Percentiles rank a stretch among this genome's conserved stretches.
phyloP scores from a whole-genome alignment of 2,888 invertebrate species.

The Autographa pulchrina region DNA sequence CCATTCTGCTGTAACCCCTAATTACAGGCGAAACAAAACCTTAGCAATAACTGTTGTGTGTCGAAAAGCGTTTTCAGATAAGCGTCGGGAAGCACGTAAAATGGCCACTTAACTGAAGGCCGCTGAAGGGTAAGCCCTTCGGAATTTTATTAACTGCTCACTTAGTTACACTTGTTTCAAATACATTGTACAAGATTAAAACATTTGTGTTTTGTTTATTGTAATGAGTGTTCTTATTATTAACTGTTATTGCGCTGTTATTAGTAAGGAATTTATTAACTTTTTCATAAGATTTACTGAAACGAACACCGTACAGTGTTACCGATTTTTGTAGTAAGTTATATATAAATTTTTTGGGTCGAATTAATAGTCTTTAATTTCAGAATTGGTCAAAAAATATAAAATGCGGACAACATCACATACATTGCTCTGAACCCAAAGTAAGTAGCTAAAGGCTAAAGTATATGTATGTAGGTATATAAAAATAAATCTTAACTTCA shows the following conservation, averaged over 20 bases:
- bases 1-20: conserved; percentile 30
- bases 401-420: too few relatives aligned
- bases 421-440: too few relatives aligned
- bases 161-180: conserved; percentile 46
- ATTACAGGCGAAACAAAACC: conserved; percentile 48
- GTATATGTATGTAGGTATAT: too few relatives aligned
- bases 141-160: conserved; percentile 65
- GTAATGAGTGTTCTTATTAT: neutral
- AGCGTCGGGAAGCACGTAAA: conserved; percentile 55
- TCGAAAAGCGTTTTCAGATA: conserved; percentile 68
- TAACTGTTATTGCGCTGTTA: neutral
- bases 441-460: too few relatives aligned
- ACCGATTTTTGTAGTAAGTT: too few relatives aligned
- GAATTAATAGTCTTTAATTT: too few relatives aligned
- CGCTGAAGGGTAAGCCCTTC: conserved; percentile 57
- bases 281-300: neutral
- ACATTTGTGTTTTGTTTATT: conserved; percentile 3
- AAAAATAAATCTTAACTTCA: too few relatives aligned
- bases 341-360: too few relatives aligned
- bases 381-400: too few relatives aligned
- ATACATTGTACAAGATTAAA: conserved; percentile 27
- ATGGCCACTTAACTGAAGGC: conserved; percentile 64
- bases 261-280: neutral
- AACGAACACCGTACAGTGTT: too few relatives aligned
- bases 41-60: conserved; percentile 57